Conservation (phyloP, 2,797 vertebrate genomes). For the Myotis planiceps region DNA sequence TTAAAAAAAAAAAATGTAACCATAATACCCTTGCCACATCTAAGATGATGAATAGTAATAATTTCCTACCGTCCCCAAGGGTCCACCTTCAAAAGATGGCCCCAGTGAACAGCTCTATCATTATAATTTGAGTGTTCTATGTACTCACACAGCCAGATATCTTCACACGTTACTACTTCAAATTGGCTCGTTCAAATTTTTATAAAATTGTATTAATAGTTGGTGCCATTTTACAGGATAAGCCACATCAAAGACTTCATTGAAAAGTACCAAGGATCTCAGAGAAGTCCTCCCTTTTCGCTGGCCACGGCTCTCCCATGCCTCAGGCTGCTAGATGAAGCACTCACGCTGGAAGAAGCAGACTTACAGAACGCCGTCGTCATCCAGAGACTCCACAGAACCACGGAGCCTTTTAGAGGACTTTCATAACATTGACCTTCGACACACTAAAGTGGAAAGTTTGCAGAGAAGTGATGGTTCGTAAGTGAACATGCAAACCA, state of each 20-base stretch:
- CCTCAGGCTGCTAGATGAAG: constrained; percentile 89
- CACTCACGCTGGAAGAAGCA: constrained; percentile 92
- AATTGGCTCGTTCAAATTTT: background rate
- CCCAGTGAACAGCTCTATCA: background rate
- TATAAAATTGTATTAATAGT: constrained; percentile 21
- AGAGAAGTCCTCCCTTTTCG: constrained; percentile 88
- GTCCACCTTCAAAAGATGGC: background rate
- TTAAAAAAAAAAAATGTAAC: background rate
- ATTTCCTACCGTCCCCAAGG: background rate
- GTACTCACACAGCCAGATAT: background rate
- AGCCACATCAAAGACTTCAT: constrained; percentile 94
- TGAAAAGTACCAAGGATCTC: constrained; percentile 89
- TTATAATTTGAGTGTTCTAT: background rate
- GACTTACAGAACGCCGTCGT: constrained; percentile 93
- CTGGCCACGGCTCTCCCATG: constrained; percentile 93
- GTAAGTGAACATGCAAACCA: background rate
- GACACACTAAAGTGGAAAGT: background rate
- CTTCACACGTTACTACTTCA: background rate
- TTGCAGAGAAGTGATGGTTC: background rate
- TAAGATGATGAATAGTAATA: background rate
- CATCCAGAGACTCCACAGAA: constrained; percentile 92
- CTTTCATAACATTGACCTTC: constrained; percentile 49
- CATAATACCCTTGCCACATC: background rate
- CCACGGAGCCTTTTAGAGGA: constrained; percentile 83
- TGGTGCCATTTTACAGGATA: constrained; percentile 87